Evolutionary conservation across 2,113 vertebrate species (phyloP).

Genomic region (Oriolus oriolus): DNA sequence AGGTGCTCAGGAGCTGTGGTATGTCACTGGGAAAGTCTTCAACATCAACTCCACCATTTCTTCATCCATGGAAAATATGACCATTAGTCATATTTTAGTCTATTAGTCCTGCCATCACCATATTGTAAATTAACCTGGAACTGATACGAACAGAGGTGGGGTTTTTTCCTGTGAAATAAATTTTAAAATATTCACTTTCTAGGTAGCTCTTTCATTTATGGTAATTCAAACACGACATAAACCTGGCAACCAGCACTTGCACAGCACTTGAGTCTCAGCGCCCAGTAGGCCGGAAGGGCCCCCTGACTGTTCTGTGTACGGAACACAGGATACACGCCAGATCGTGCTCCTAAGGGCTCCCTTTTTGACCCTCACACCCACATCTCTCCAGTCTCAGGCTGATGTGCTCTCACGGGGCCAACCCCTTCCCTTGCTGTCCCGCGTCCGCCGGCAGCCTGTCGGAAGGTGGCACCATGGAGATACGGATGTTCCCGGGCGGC

Average conservation of each 20-base stretch:
- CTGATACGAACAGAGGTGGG: neutral
- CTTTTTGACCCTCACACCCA: neutral
- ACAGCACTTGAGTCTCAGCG: neutral
- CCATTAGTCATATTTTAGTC: neutral
- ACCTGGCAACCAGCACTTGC: rapidly evolving
- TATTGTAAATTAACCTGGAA: neutral
- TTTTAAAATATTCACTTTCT: neutral
- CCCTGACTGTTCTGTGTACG: rapidly evolving
- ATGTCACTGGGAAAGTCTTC: neutral
- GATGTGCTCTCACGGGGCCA: neutral
- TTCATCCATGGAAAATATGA: neutral
- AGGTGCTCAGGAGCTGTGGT: neutral
- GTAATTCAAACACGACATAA: neutral
- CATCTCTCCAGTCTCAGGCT: neutral
- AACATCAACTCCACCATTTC: neutral
- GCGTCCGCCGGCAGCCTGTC: neutral
- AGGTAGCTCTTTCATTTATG: neutral
- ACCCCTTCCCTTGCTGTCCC: neutral
- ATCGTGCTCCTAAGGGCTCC: neutral
- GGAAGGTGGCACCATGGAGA: constrained; percentile 34
- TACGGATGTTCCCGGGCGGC: neutral
- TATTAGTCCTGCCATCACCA: neutral
- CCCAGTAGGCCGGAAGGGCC: neutral
- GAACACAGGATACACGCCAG: neutral
- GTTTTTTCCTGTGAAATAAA: neutral